These are phyloP conservation scores for Perccottus glenii DNA, from an alignment of 2,113 vertebrate genomes.

Conservation along the genomic window DNA sequence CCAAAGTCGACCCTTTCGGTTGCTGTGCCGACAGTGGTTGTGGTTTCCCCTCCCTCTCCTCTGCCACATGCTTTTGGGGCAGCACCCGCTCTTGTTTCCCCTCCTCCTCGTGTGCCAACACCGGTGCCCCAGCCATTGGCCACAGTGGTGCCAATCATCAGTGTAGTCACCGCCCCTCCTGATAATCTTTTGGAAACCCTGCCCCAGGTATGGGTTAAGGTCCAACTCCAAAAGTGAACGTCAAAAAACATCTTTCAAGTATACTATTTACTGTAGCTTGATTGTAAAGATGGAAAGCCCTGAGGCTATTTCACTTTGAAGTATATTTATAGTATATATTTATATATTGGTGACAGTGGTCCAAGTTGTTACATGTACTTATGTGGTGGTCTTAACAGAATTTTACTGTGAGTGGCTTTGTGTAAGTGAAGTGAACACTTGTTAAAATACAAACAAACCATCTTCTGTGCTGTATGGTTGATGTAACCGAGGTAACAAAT, in stretches of 20 bases:
- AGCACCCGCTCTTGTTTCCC: slow-evolving; percentile 75
- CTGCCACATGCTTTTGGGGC: slow-evolving; percentile 57
- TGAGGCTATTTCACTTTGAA: too few species aligned
- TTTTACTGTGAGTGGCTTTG: too few species aligned
- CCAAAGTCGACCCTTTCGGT: slow-evolving; percentile 41
- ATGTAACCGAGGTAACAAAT: not conserved
- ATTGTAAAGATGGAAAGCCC: too few species aligned
- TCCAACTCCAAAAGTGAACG: slow-evolving; percentile 28
- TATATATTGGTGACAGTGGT: too few species aligned
- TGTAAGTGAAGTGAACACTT: too few species aligned
- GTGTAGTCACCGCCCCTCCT: slow-evolving; percentile 86
- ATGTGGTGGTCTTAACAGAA: too few species aligned
- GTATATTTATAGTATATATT: too few species aligned
- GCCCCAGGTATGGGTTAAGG: slow-evolving; percentile 85
- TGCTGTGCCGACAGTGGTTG: slow-evolving; percentile 54
- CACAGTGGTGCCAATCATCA: slow-evolving; percentile 88
- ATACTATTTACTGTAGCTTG: not conserved
- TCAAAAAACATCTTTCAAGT: not conserved
- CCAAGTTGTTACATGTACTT: too few species aligned
- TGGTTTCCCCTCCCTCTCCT: slow-evolving; percentile 67
- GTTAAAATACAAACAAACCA: too few species aligned
- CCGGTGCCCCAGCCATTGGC: slow-evolving; percentile 83
- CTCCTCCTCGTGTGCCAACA: slow-evolving; percentile 61
- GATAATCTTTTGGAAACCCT: slow-evolving; percentile 84
- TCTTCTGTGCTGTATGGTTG: not conserved